Percentiles rank a stretch among this genome's conserved stretches.
Evolutionary conservation across 2,797 vertebrate species (phyloP).

Genomic region (Syngnathus acus): DNA sequence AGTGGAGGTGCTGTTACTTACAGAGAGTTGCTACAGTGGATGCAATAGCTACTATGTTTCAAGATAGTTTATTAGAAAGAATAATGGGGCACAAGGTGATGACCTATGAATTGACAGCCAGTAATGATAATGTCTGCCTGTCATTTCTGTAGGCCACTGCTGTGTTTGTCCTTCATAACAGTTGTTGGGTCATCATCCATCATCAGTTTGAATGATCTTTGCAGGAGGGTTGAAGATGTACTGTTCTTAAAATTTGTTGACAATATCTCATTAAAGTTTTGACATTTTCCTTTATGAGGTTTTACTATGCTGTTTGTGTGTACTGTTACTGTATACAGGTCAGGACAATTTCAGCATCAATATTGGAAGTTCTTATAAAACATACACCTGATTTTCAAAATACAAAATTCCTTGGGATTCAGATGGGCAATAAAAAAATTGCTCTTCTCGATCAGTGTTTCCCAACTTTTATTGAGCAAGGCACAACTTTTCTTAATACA

Average conservation of each 20-base stretch:
- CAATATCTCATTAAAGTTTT: background rate
- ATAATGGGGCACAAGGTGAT: slow-evolving; percentile 72
- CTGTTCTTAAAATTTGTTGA: background rate
- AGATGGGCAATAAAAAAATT: too few species aligned
- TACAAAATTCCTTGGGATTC: too few species aligned
- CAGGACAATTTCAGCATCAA: background rate
- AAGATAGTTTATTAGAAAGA: slow-evolving; percentile 2
- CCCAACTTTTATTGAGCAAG: too few species aligned
- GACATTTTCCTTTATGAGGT: background rate
- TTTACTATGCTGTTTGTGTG: background rate
- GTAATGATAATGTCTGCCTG: slow-evolving; percentile 73
- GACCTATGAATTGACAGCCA: slow-evolving; percentile 95
- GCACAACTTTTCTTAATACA: too few species aligned
- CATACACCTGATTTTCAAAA: too few species aligned
- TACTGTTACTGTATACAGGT: too few species aligned
- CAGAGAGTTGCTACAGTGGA: slow-evolving; percentile 54
- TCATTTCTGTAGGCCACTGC: slow-evolving; percentile 90
- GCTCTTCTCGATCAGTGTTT: background rate
- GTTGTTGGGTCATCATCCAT: background rate
- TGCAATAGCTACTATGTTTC: background rate
- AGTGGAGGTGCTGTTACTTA: slow-evolving; percentile 87
- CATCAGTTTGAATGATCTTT: background rate
- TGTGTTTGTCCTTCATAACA: slow-evolving; percentile 63
- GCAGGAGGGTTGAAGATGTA: background rate
- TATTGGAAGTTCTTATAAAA: background rate